These are phyloP conservation scores for Molossus alvarezi DNA, from an alignment of 2,797 vertebrate genomes.

Conservation along the genomic window DNA sequence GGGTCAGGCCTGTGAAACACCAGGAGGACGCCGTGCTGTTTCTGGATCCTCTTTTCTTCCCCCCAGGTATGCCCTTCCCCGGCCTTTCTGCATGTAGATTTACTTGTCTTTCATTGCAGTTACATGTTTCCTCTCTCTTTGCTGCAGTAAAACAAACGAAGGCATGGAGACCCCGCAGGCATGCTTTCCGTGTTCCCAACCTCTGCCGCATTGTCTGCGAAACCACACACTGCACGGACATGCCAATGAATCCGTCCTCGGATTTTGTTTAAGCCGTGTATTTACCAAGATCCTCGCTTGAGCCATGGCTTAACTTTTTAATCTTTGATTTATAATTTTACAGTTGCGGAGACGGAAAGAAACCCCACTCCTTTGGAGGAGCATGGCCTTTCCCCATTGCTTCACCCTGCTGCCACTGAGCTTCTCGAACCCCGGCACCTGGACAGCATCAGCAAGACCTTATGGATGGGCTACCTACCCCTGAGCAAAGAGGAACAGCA, in stretches of 20 bases:
- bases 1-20: not conserved
- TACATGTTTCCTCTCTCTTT: slow-evolving; percentile 48
- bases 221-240: slow-evolving; percentile 75
- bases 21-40: not conserved
- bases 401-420: not conserved
- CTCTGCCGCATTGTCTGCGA: slow-evolving; percentile 66
- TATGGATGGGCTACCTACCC: not conserved
- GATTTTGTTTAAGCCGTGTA: slow-evolving; percentile 53
- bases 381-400: not conserved
- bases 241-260: slow-evolving; percentile 48
- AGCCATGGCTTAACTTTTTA: slow-evolving; percentile 78
- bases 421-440: not conserved
- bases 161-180: not conserved
- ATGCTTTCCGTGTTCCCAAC: not conserved
- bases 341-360: slow-evolving; percentile 79
- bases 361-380: slow-evolving; percentile 63
- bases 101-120: not conserved
- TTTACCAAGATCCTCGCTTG: slow-evolving; percentile 77
- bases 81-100: not conserved
- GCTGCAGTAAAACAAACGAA: slow-evolving; percentile 24
- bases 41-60: not conserved
- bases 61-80: not conserved
- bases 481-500: slow-evolving; percentile 56
- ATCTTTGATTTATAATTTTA: slow-evolving; percentile 83
- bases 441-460: not conserved